phyloP scores from a whole-genome alignment of 1,140 invertebrate genomes.

The Zaprionus kolodkinae region DNA sequence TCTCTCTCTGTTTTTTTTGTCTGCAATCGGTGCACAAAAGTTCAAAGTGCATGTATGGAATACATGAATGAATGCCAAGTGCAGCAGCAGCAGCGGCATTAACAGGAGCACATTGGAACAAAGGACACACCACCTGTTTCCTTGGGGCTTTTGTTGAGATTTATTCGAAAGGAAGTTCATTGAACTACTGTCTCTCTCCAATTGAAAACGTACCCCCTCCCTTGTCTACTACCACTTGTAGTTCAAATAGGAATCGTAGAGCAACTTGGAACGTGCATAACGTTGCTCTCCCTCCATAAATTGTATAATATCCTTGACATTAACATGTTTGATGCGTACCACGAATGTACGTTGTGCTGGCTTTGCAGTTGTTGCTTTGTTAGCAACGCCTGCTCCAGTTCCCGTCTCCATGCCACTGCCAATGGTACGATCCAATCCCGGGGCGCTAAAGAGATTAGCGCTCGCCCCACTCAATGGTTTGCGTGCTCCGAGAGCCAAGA shows the following conservation, averaged over 20 bases:
- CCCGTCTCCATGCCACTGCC: background rate
- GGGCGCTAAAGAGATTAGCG: background rate
- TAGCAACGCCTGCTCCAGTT: background rate
- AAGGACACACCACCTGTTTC: conserved; percentile 80
- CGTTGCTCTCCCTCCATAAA: conserved; percentile 53
- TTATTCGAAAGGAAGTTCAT: conserved; percentile 69
- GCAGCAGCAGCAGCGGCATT: conserved; percentile 32
- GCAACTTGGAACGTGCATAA: conserved; percentile 36
- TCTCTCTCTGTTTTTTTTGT: conserved; percentile 16
- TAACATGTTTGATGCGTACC: conserved; percentile 41
- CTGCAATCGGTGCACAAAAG: conserved; percentile 72
- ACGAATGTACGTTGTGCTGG: background rate
- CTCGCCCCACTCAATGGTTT: background rate
- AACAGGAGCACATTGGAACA: conserved; percentile 44
- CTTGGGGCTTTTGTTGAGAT: conserved; percentile 72
- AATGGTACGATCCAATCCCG: background rate
- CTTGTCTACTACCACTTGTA: conserved; percentile 44
- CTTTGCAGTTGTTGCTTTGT: background rate
- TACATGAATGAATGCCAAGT: conserved; percentile 50
- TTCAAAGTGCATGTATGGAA: conserved; percentile 71
- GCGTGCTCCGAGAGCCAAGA: conserved; percentile 41
- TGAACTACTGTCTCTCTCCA: conserved; percentile 60
- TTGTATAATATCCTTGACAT: conserved; percentile 56
- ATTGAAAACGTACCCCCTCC: conserved; percentile 46
- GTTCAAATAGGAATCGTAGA: conserved; percentile 53